Evolutionary conservation across 1,140 invertebrate species (phyloP), one percentile per base, ranked within the genome.

Genomic region (Doryteuthis pealeii): DNA sequence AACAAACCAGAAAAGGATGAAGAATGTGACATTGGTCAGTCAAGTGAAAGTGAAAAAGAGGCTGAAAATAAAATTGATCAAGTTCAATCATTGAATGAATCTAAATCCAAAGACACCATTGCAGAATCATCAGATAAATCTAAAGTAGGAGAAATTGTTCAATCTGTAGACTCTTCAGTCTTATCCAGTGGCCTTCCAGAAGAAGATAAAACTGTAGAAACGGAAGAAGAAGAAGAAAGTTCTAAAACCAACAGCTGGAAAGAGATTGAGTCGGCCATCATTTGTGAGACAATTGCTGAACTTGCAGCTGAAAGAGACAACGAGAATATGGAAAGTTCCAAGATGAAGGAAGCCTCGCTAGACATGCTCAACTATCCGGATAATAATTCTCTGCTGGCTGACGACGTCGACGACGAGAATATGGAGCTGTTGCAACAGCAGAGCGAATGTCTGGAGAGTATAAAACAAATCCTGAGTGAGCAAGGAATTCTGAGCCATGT

Each of bases 391-490:
- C 26, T 62, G 54, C 54, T 62, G 6, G 54, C 2, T 22, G 54
- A 58, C 54, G 54, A 62, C 26, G 54, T 4, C 26, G 54, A 2
- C 2, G 54, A 62, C 26, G 54, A 62, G 54, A 62, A 62, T 18
- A 22, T 62, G 54, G 22, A 62, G 54, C 26, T 62, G 6, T 28
- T 62, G 18, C 22, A 62, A 62, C 66, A 32, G 18, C 66, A 68
- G 30, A 68, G 66, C 66, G 32, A 68, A 22, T 33, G 32, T 31
- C 32, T 68, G 32, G 66, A 68, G 30, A 68, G 66, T 22, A 68
- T 68, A 68, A 68, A 33, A 68, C 30, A 68, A 26, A 68, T 68
- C 66, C 32, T 68, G 26, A 68, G 66, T 22, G 66, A 68, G 66
- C 28, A 68, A 32, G 66, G 66, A 0, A 68, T 68, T 31, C 2